Conservation (phyloP, 2,888 invertebrate species). For the Celastrina argiolus region DNA sequence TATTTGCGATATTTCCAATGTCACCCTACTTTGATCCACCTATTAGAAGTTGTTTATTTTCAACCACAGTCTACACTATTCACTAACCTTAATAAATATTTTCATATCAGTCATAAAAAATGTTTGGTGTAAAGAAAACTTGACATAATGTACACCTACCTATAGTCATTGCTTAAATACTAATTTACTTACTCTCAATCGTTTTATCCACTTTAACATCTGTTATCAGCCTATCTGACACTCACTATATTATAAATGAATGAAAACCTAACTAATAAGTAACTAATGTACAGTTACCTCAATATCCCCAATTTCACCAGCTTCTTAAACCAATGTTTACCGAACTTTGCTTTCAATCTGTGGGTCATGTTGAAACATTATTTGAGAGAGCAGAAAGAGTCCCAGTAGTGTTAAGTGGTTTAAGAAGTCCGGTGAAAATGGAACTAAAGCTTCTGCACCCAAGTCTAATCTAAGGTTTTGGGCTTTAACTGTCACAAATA, state of each 20-base stretch:
- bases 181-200: neutral
- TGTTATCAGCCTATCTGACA: neutral
- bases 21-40: neutral
- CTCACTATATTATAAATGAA: neutral
- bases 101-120: neutral
- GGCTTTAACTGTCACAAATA: neutral
- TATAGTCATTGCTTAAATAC: neutral
- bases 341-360: too few species aligned
- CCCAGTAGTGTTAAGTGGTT: too few species aligned
- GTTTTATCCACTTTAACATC: neutral
- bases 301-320: too few species aligned
- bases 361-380: too few species aligned
- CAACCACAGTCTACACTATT: too few species aligned
- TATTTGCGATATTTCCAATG: slow-evolving; percentile 26
- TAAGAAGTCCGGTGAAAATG: too few species aligned
- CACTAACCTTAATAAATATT: neutral
- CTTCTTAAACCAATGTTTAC: too few species aligned
- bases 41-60: neutral
- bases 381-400: too few species aligned
- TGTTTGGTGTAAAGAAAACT: neutral
- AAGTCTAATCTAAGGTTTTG: slow-evolving; percentile 19
- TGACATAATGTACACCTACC: neutral
- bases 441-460: neutral
- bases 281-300: too few species aligned
- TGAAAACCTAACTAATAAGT: neutral